Evolutionary conservation across 2,888 invertebrate genomes (phyloP), one percentile per base, ranked within the genome.

Genomic region (Campopleginae sp.): DNA sequence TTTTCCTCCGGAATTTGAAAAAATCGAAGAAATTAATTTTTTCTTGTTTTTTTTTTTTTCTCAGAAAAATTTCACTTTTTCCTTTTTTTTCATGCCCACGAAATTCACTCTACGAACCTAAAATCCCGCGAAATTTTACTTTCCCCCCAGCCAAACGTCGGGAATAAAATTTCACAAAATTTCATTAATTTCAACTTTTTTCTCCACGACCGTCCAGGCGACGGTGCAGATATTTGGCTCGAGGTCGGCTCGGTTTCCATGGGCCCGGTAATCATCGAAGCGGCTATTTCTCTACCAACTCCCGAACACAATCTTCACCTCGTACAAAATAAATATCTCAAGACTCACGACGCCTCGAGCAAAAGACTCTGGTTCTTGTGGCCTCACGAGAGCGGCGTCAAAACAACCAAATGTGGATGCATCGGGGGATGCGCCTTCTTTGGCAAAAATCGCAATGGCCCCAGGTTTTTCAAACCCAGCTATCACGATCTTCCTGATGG

Each of bases 361-460:
- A 98, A 97, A 91, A 95, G 98, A 81, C 94, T 99, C 48, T 98
- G 98, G 98, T 99, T 99, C 92, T 94, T 99, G 38, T 99, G 99
- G 99, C 96, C 97, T 0, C 95, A 95, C 23, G 96, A 97, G 88
- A 93, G 94, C 66, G 93, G 92, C 72, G 95, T 95, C 2, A 96
- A 96, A 88, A 95, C 95, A 82, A 94, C 96, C 0, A 97, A 97
- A 88, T 99, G 99, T 93, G 99, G 99, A 0, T 99, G 99, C 93
- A 97, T 97, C 44, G 99, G 99, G 2, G 99, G 99, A 0, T 99
- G 98, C 92, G 95, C 95, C 14, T 99, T 99, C 94, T 99, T 99
- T 92, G 99, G 99, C 2, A 96, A 96, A 78, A 99, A 99, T 93
- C 96, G 96, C 91, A 98, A 98, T 93, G 99, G 99, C 0, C 94